Evolutionary conservation across 2,113 vertebrate species (phyloP).

Genomic region (Psettodes erumei): DNA sequence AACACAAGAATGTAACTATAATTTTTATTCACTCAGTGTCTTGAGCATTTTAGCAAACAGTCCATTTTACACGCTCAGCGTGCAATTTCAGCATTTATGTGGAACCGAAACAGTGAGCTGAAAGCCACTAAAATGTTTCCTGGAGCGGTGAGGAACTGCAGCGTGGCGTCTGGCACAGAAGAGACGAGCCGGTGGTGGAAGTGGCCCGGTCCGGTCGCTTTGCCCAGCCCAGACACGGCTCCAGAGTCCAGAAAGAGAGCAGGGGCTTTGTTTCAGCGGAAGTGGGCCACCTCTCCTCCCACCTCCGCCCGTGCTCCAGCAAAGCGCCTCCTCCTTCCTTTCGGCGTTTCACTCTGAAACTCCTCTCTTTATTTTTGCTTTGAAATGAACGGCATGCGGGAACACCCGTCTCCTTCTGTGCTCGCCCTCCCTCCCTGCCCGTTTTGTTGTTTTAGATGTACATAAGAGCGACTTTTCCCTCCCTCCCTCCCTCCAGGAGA

Average conservation of each 20-base stretch:
- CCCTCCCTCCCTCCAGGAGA: conserved; percentile 20
- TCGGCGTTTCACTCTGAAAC: conserved; percentile 1
- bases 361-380: neutral
- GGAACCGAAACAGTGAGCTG: too few species aligned
- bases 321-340: conserved; percentile 53
- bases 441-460: conserved; percentile 10
- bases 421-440: neutral
- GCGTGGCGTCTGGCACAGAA: neutral
- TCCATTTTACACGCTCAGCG: neutral
- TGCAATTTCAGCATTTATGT: neutral
- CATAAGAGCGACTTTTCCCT: conserved; percentile 9
- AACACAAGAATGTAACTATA: too few species aligned
- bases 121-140: too few species aligned
- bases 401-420: neutral
- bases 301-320: conserved; percentile 48
- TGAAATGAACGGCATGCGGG: neutral
- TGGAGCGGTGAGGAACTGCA: too few species aligned
- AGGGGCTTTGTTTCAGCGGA: too few species aligned
- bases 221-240: conserved; percentile 27
- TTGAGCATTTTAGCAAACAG: too few species aligned
- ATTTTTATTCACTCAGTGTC: too few species aligned
- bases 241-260: neutral
- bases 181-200: conserved; percentile 17
- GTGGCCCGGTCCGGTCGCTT: conserved; percentile 1
- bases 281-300: conserved; percentile 66